phyloP scores from a whole-genome alignment of 2,888 invertebrate species.

The Acrobasis suavella region DNA sequence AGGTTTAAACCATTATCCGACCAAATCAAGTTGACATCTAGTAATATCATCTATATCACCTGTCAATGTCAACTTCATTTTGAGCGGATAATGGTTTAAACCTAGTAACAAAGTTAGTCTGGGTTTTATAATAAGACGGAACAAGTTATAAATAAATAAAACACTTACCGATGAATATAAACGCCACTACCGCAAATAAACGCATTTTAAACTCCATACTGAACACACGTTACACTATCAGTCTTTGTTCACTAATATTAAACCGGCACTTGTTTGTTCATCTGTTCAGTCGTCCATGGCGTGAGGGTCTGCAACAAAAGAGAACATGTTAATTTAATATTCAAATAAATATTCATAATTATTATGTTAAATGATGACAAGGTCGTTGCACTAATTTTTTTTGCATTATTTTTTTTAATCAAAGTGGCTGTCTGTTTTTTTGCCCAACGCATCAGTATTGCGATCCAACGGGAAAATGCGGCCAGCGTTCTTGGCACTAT shows the following conservation, averaged over 20 bases:
- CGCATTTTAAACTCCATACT: conserved; percentile 30
- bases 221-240: conserved; percentile 25
- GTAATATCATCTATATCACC: too few species aligned
- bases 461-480: too few species aligned
- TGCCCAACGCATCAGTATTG: too few species aligned
- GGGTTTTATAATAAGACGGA: too few species aligned
- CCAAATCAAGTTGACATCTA: too few species aligned
- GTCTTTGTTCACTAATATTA: conserved; percentile 27
- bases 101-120: too few species aligned
- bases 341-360: background rate
- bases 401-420: too few species aligned
- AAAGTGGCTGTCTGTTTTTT: too few species aligned
- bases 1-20: too few species aligned
- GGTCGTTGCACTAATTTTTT: background rate
- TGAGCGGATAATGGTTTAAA: too few species aligned
- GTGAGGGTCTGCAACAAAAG: conserved; percentile 31
- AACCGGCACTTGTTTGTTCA: conserved; percentile 26
- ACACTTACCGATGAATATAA: conserved; percentile 30
- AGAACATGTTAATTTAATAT: conserved; percentile 2
- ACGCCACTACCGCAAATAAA: conserved; percentile 25
- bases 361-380: background rate
- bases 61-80: too few species aligned
- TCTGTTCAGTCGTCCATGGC: conserved; percentile 32
- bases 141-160: background rate
- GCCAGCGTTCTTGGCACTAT: too few species aligned